Conservation (phyloP, 1,140 invertebrate species). For the Drosophila ogumai region DNA sequence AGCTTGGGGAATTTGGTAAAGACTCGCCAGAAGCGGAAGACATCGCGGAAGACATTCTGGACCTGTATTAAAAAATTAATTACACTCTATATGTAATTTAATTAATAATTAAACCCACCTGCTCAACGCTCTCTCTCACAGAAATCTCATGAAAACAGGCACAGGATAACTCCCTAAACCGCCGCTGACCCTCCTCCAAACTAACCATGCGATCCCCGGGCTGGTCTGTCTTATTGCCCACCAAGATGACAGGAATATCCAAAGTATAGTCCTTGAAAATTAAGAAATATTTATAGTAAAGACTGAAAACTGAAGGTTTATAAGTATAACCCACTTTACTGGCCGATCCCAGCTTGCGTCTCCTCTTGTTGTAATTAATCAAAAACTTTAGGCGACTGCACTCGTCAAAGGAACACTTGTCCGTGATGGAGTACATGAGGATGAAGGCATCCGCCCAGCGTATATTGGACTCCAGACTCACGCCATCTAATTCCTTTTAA, state of each 20-base stretch:
- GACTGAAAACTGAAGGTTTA: neutral
- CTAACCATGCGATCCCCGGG: conserved; percentile 91
- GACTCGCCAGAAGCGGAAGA: conserved; percentile 89
- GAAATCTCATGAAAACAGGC: conserved; percentile 94
- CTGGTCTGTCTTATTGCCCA: conserved; percentile 93
- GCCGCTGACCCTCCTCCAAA: conserved; percentile 89
- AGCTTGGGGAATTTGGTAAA: conserved; percentile 88
- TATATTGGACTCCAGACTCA: conserved; percentile 90
- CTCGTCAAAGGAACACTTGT: conserved; percentile 93
- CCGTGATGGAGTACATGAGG: conserved; percentile 93
- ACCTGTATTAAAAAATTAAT: conserved; percentile 85
- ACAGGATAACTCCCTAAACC: conserved; percentile 92
- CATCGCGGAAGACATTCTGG: conserved; percentile 88
- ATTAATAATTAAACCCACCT: conserved; percentile 85
- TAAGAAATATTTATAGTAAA: too few species aligned
- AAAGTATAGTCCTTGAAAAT: conserved; percentile 86
- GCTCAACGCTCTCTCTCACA: conserved; percentile 91
- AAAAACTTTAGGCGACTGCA: conserved; percentile 92
- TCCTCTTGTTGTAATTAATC: conserved; percentile 91
- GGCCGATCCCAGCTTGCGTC: conserved; percentile 87
- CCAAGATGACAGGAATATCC: conserved; percentile 91
- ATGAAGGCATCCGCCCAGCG: conserved; percentile 94
- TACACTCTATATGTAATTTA: neutral
- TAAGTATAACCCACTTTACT: conserved; percentile 78
- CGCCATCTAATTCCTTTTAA: conserved; percentile 88